Conservation (phyloP, 2,113 vertebrate genomes). For the Jaculus jaculus region DNA sequence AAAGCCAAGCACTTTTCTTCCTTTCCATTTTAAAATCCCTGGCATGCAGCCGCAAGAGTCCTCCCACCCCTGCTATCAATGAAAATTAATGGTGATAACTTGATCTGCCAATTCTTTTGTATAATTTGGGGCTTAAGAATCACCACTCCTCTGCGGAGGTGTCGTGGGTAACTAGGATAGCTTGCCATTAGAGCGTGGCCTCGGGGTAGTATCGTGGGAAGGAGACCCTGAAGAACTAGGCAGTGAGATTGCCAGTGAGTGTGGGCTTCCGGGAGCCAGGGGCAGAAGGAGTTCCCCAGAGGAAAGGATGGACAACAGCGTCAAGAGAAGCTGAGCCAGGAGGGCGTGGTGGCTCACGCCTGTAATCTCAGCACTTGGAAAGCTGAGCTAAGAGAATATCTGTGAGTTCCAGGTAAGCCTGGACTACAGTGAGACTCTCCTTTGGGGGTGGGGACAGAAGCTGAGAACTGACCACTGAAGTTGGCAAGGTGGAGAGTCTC, state of each 20-base stretch:
- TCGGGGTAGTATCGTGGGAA: not conserved
- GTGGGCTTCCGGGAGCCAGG: not conserved
- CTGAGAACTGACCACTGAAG: not conserved
- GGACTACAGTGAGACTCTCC: too few species aligned
- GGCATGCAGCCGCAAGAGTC: not conserved
- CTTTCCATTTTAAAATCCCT: conserved; percentile 44
- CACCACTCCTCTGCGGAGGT: not conserved
- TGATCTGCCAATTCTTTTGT: conserved; percentile 5
- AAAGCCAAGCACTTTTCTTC: not conserved
- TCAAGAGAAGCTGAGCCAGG: too few species aligned
- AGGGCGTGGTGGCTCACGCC: too few species aligned
- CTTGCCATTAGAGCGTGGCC: not conserved
- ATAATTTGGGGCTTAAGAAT: not conserved
- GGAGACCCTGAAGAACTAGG: not conserved
- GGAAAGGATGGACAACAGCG: not conserved
- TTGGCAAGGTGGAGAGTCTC: not conserved
- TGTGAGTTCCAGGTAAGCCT: too few species aligned
- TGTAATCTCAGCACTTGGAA: too few species aligned
- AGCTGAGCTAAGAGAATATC: too few species aligned
- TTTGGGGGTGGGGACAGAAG: too few species aligned
- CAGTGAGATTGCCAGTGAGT: not conserved
- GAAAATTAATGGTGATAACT: not conserved
- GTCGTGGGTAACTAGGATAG: not conserved
- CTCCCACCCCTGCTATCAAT: not conserved
- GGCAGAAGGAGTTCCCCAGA: not conserved